phyloP scores from a whole-genome alignment of 2,888 invertebrate genomes.

The Biston betularia region DNA sequence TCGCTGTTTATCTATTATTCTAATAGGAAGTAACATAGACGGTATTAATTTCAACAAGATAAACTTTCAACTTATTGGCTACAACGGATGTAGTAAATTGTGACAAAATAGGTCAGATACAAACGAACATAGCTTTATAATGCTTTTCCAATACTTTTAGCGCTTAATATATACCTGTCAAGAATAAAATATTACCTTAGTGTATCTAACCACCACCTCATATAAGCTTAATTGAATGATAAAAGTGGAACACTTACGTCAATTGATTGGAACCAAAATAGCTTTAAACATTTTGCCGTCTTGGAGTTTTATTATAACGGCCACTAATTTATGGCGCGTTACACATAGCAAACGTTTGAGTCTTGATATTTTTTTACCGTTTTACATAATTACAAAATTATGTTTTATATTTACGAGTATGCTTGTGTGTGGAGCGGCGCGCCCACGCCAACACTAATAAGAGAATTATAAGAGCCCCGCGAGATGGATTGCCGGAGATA shows the following conservation, averaged over 20 bases:
- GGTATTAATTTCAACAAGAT: slow-evolving; percentile 22
- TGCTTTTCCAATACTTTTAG: slow-evolving; percentile 33
- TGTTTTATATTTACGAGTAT: slow-evolving; percentile 79
- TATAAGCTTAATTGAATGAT: slow-evolving; percentile 68
- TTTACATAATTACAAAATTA: slow-evolving; percentile 84
- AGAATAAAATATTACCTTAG: slow-evolving; percentile 45
- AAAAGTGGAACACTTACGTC: slow-evolving; percentile 74
- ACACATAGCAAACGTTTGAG: slow-evolving; percentile 78
- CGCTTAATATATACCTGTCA: slow-evolving; percentile 30
- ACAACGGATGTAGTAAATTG: slow-evolving; percentile 32
- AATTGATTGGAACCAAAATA: slow-evolving; percentile 69
- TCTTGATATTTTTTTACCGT: slow-evolving; percentile 73
- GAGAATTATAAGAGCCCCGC: slow-evolving; percentile 67
- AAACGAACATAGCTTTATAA: slow-evolving; percentile 28
- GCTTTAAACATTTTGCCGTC: slow-evolving; percentile 73
- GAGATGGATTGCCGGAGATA: slow-evolving; percentile 78
- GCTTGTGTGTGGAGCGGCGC: slow-evolving; percentile 54
- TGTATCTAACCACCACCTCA: slow-evolving; percentile 51
- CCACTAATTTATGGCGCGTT: slow-evolving; percentile 81
- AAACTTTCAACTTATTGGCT: slow-evolving; percentile 16
- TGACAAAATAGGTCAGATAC: slow-evolving; percentile 25
- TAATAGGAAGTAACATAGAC: slow-evolving; percentile 3
- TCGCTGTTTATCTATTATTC: slow-evolving; percentile 8
- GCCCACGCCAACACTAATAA: slow-evolving; percentile 72
- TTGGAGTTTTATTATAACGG: slow-evolving; percentile 74